Conservation (phyloP, 1,140 invertebrate genomes). For the Bombus consobrinus region DNA sequence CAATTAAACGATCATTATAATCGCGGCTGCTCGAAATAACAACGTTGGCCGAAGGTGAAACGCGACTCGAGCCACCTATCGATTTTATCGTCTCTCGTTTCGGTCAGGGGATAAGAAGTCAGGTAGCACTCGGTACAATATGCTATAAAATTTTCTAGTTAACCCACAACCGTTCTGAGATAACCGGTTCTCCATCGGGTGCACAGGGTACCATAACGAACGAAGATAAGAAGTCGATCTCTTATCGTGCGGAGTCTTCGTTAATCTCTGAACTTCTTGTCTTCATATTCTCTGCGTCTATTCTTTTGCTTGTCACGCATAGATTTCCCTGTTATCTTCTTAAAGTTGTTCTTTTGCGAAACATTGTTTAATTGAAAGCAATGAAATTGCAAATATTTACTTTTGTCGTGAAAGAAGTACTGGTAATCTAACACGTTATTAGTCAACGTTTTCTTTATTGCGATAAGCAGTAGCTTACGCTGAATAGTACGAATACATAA, state of each 20-base stretch:
- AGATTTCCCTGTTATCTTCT: not conserved
- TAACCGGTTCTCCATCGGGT: slow-evolving; percentile 18
- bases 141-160: slow-evolving; percentile 24
- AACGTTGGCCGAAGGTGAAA: not conserved
- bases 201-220: slow-evolving; percentile 39
- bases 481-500: not conserved
- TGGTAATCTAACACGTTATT: not conserved
- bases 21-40: not conserved
- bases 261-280: slow-evolving; percentile 31
- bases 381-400: not conserved
- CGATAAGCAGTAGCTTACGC: not conserved
- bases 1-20: slow-evolving; percentile 42
- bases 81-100: slow-evolving; percentile 34
- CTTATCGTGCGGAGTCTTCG: slow-evolving; percentile 15
- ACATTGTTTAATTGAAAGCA: not conserved
- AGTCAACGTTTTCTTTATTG: not conserved
- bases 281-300: no score
- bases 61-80: slow-evolving; percentile 8
- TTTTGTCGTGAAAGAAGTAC: not conserved
- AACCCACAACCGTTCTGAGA: not conserved
- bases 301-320: not conserved
- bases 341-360: not conserved
- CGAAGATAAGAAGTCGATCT: slow-evolving; percentile 25
- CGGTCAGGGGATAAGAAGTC: slow-evolving; percentile 14
- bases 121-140: slow-evolving; percentile 10